These are phyloP conservation scores for Engystomops pustulosus DNA, from an alignment of 2,113 vertebrate genomes.

Conservation along the genomic window DNA sequence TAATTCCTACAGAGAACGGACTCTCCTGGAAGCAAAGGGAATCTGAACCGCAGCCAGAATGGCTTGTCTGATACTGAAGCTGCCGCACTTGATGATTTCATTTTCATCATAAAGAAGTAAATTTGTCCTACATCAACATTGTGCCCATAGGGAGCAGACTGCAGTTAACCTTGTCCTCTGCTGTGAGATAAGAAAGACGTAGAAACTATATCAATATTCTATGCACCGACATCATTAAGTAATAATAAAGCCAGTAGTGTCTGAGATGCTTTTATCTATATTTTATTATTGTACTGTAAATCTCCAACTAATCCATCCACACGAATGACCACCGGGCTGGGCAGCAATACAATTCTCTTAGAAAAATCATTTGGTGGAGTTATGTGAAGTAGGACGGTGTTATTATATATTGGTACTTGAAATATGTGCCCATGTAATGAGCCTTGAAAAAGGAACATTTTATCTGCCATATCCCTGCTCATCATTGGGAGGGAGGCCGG, in stretches of 20 bases:
- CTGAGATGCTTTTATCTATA: conserved; percentile 8
- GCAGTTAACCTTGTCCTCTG: conserved; percentile 25
- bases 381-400: conserved; percentile 16
- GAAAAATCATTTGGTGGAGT: conserved; percentile 9
- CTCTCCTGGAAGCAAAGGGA: conserved; percentile 1
- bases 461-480: neutral
- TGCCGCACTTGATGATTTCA: conserved; percentile 33
- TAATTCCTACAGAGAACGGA: conserved; percentile 15
- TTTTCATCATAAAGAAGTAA: conserved; percentile 35
- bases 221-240: conserved; percentile 5
- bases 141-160: conserved; percentile 21
- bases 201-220: neutral
- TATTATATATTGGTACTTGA: neutral
- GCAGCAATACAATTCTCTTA: neutral
- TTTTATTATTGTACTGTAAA: conserved; percentile 34
- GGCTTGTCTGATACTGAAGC: neutral
- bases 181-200: conserved; percentile 5
- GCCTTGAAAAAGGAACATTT: conserved; percentile 27
- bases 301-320: neutral
- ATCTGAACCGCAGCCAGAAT: conserved; percentile 13
- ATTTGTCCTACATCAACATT: conserved; percentile 25
- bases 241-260: neutral
- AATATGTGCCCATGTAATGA: conserved; percentile 31
- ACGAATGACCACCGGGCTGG: neutral
- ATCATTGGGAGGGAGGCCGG: neutral